Conservation (phyloP, 2,113 vertebrate species). For the Brachypteracias leptosomus region DNA sequence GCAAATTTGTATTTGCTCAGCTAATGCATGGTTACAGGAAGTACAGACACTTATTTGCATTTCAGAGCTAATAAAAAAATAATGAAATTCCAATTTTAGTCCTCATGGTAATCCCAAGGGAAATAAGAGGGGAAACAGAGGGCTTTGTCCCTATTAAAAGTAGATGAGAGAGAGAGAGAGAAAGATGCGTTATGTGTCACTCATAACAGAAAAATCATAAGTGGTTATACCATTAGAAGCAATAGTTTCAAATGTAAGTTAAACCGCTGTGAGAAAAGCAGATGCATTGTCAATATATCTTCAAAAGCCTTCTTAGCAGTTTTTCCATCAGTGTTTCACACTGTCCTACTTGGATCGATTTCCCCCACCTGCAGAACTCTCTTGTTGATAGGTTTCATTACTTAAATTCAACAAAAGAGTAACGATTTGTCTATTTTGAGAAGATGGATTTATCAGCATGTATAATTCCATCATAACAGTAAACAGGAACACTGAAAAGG, state of each 20-base stretch:
- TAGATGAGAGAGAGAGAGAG: not conserved
- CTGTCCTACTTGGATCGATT: not conserved
- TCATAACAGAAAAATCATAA: not conserved
- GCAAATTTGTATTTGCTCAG: not conserved
- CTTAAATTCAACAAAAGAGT: not conserved
- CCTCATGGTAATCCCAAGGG: not conserved
- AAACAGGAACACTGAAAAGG: not conserved
- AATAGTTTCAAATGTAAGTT: not conserved
- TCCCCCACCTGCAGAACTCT: not conserved
- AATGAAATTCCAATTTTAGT: not conserved
- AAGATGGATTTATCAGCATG: not conserved
- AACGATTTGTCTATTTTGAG: not conserved
- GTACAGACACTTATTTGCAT: not conserved
- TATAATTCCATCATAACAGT: not conserved
- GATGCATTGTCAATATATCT: not conserved
- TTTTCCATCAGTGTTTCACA: not conserved
- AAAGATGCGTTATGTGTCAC: not conserved
- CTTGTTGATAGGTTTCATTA: not conserved
- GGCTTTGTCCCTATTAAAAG: not conserved
- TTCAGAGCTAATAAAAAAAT: not conserved
- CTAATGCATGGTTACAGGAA: not conserved
- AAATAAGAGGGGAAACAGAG: not conserved
- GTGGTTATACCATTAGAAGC: not conserved
- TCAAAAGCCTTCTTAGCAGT: not conserved
- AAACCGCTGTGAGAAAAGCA: not conserved